phyloP scores from a whole-genome alignment of 1,140 invertebrate species.

The Anadara kagoshimensis region DNA sequence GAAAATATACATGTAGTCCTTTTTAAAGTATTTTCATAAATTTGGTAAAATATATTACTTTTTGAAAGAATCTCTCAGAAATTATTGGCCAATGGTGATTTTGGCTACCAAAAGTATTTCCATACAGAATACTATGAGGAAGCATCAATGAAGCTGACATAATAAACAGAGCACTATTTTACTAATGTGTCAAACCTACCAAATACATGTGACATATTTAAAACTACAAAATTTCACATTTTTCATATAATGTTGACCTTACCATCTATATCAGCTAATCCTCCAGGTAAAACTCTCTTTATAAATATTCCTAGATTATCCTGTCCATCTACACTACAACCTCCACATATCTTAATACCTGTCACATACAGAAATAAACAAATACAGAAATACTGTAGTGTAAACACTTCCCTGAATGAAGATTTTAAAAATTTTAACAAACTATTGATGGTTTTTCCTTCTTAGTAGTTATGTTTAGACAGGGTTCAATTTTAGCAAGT shows the following conservation, averaged over 20 bases:
- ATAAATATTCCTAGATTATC: constrained; percentile 67
- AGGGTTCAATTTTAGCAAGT: too few relatives aligned
- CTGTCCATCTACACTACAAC: constrained; percentile 60
- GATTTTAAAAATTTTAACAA: too few relatives aligned
- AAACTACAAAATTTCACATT: background rate
- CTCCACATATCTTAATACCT: constrained; percentile 71
- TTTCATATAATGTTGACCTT: background rate
- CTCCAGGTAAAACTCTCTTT: constrained; percentile 63
- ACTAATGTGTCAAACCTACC: background rate
- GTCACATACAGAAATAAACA: background rate
- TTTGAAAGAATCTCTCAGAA: too few relatives aligned
- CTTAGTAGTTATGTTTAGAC: too few relatives aligned
- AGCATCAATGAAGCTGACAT: background rate
- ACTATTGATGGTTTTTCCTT: too few relatives aligned
- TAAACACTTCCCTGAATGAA: too few relatives aligned
- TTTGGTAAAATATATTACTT: too few relatives aligned
- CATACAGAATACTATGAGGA: background rate
- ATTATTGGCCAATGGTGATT: too few relatives aligned
- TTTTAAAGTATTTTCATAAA: too few relatives aligned
- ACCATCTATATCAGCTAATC: constrained; percentile 65
- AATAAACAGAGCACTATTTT: background rate
- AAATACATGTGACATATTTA: background rate
- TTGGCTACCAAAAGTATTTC: too few relatives aligned
- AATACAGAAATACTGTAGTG: too few relatives aligned
- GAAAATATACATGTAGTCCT: too few relatives aligned